Base-by-base conservation (phyloP, 2,888 invertebrate genomes). In the Archips crataeganus region DNA sequence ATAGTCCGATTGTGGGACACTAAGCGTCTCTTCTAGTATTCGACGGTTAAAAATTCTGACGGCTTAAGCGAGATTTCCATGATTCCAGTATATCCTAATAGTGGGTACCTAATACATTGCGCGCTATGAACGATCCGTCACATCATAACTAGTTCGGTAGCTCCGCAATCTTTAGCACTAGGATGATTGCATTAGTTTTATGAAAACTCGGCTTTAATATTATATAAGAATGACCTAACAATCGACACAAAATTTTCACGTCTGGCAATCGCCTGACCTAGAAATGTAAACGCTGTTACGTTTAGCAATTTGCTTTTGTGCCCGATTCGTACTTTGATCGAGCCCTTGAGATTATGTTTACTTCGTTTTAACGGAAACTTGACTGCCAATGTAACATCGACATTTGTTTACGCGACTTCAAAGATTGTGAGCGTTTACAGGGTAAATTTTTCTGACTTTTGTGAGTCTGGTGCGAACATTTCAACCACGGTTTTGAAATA, bases 261-360 rank as follows among this genome's bases (percentile, higher is more conserved):
- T 32, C 10, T 11, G 32, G 11, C 10, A 57, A 57, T 32, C 9
- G 54, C 54, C 9, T 8, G 54, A 15, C 54, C 23, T 23, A 23
- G 54, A 23, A 54, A 9, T 54, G 54, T 54, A 2, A 54, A 15
- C 54, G 54, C 9, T 54, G 15, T 4, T 54, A 54, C 23, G 59
- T 65, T 23, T 39, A 64, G 23, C 64, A 65, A 71, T 60, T 59
- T 63, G 64, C 32, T 57, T 32, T 32, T 32, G 63, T 70, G 47
- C 64, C 34, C 39, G 59, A 10, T 34, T 59, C 39, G 60, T 66
- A 61, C 39, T 66, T 66, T 51, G 71, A 71, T 71, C 66, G 42
- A 61, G 51, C 60, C 66, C 32, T 13, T 34, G 42, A 66, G 60
- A 71, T 71, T 71, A 64, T 61, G 42, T 66, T 71, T 71, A 61